phyloP scores from a whole-genome alignment of 1,140 invertebrate genomes.

The Ctenoplectra terminalis region DNA sequence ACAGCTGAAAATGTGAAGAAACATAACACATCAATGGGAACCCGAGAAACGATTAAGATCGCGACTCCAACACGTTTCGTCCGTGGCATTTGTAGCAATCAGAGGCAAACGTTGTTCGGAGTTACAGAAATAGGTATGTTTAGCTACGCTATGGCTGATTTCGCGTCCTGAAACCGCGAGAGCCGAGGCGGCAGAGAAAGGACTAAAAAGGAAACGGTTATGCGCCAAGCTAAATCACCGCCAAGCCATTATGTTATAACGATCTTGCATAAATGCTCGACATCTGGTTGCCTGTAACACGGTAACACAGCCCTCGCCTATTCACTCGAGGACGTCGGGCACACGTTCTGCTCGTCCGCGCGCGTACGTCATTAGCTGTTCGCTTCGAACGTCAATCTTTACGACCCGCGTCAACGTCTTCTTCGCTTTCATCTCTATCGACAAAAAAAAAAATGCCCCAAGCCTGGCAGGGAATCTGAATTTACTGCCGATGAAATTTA shows the following conservation, averaged over 20 bases:
- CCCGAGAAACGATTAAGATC: neutral
- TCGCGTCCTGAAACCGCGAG: conserved; percentile 40
- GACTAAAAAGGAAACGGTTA: conserved; percentile 61
- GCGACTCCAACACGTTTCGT: neutral
- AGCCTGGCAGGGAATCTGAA: neutral
- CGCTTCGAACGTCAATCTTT: conserved; percentile 51
- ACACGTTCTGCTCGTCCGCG: neutral
- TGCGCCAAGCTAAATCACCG: conserved; percentile 45
- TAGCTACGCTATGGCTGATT: conserved; percentile 1
- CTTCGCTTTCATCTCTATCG: neutral
- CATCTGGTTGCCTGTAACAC: conserved; percentile 44
- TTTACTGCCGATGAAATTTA: neutral
- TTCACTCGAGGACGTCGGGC: conserved; percentile 47
- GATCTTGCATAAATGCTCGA: conserved; percentile 65
- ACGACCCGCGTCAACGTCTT: conserved; percentile 52
- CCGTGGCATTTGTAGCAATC: neutral
- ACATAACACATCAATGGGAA: neutral
- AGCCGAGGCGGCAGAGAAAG: conserved; percentile 34
- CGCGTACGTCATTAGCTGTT: conserved; percentile 40
- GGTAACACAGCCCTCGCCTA: conserved; percentile 24
- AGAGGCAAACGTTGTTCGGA: neutral
- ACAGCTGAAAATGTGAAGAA: neutral
- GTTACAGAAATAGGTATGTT: too few species aligned
- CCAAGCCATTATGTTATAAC: conserved; percentile 55
- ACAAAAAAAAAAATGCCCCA: neutral